These are phyloP conservation scores for Idaea dimidiata DNA, from an alignment of 2,888 invertebrate genomes.

Conservation along the genomic window DNA sequence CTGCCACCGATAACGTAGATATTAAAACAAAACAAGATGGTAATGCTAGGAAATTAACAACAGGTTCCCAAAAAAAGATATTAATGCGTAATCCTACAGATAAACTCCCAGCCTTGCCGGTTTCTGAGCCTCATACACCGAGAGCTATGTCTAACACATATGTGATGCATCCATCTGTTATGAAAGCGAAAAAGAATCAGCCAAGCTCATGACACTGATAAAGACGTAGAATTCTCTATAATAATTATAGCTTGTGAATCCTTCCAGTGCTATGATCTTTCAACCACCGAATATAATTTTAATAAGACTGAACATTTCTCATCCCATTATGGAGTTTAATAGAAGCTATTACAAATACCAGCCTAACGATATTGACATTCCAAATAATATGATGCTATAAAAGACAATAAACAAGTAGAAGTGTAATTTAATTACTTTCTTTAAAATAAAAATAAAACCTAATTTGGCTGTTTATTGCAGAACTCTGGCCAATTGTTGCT, in stretches of 20 bases:
- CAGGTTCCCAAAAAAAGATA: slow-evolving; percentile 80
- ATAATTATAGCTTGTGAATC: slow-evolving; percentile 63
- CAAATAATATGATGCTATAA: slow-evolving; percentile 3
- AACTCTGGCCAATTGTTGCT: not conserved
- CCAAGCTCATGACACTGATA: slow-evolving; percentile 65
- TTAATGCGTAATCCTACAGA: slow-evolving; percentile 87
- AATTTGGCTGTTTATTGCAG: not conserved
- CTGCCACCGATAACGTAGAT: slow-evolving; percentile 72
- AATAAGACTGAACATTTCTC: slow-evolving; percentile 60
- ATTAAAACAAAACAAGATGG: slow-evolving; percentile 69
- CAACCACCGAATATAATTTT: slow-evolving; percentile 56
- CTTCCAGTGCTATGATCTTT: slow-evolving; percentile 75
- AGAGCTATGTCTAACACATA: slow-evolving; percentile 86
- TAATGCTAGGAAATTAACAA: slow-evolving; percentile 84
- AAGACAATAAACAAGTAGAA: not conserved
- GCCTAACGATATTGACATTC: slow-evolving; percentile 15
- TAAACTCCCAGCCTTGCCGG: slow-evolving; percentile 85
- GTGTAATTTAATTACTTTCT: not conserved
- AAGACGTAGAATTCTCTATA: slow-evolving; percentile 24
- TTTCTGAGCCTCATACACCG: slow-evolving; percentile 76
- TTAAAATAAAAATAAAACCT: not conserved
- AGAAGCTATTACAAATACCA: slow-evolving; percentile 13
- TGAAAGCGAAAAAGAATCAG: slow-evolving; percentile 69
- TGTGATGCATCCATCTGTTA: slow-evolving; percentile 78
- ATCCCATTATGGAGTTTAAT: slow-evolving; percentile 25